These are phyloP conservation scores for Zaprionus kolodkinae DNA, from an alignment of 1,140 invertebrate species.

Conservation along the genomic window DNA sequence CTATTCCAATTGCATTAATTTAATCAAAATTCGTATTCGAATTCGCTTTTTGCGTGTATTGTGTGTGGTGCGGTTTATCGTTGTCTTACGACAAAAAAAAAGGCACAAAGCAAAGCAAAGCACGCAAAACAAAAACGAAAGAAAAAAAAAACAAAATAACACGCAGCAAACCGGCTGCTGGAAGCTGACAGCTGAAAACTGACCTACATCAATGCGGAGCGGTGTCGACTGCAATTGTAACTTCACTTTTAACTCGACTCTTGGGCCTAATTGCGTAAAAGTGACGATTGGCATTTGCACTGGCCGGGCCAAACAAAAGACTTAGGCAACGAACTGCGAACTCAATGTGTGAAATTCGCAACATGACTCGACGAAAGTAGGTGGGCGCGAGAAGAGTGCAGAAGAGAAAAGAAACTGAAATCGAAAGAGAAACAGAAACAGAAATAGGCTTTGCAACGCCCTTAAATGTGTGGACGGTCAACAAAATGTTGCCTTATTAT, in stretches of 20 bases:
- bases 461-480: slow-evolving; percentile 25
- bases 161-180: slow-evolving; percentile 65
- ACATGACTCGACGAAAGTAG: slow-evolving; percentile 21
- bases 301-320: slow-evolving; percentile 61
- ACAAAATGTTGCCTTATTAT: slow-evolving; percentile 14
- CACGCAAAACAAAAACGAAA: neutral
- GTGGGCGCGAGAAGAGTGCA: neutral
- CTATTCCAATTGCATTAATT: slow-evolving; percentile 76
- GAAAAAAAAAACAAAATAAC: slow-evolving; percentile 12
- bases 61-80: slow-evolving; percentile 18
- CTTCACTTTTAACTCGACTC: slow-evolving; percentile 42
- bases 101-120: slow-evolving; percentile 11
- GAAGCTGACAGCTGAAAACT: slow-evolving; percentile 69
- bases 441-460: slow-evolving; percentile 20
- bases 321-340: slow-evolving; percentile 70
- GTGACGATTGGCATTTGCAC: slow-evolving; percentile 58
- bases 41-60: neutral
- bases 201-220: slow-evolving; percentile 75
- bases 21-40: slow-evolving; percentile 39
- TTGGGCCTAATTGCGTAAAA: slow-evolving; percentile 65
- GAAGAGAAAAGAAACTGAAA: neutral
- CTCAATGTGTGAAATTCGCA: slow-evolving; percentile 24
- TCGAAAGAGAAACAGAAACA: neutral
- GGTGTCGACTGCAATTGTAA: slow-evolving; percentile 62
- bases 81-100: slow-evolving; percentile 36